These are phyloP conservation scores for Hippocampus guttulatus DNA, from an alignment of 2,113 vertebrate species.

Conservation along the genomic window DNA sequence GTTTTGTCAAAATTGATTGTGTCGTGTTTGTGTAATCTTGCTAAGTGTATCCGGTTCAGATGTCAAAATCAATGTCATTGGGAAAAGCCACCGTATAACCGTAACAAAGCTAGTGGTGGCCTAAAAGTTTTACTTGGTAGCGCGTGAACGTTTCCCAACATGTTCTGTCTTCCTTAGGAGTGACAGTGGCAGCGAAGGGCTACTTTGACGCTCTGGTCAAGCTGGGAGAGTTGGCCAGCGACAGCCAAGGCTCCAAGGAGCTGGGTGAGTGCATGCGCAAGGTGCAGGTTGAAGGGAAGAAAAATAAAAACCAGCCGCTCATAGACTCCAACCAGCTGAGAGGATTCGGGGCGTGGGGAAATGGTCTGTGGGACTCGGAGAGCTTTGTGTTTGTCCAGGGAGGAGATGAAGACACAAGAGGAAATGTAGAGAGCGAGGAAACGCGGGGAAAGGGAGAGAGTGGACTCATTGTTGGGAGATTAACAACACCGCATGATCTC, in stretches of 20 bases:
- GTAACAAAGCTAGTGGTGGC: too few relatives aligned
- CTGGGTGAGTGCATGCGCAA: slow-evolving; percentile 70
- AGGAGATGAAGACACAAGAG: slow-evolving; percentile 50
- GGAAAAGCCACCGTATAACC: too few relatives aligned
- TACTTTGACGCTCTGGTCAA: slow-evolving; percentile 85
- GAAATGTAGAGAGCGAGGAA: slow-evolving; percentile 48
- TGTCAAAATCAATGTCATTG: too few relatives aligned
- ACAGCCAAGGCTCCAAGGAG: slow-evolving; percentile 84
- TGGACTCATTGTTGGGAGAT: slow-evolving; percentile 78
- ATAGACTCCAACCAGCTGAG: slow-evolving; percentile 24
- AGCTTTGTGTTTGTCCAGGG: slow-evolving; percentile 31
- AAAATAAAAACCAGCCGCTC: slow-evolving; percentile 8
- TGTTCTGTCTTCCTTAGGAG: slow-evolving; percentile 61
- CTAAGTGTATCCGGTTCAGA: too few relatives aligned
- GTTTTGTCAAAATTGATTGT: too few relatives aligned
- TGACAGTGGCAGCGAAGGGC: slow-evolving; percentile 80
- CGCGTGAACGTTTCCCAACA: neutral
- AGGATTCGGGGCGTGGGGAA: slow-evolving; percentile 21
- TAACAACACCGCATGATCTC: slow-evolving; percentile 82
- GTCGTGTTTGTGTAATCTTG: too few relatives aligned
- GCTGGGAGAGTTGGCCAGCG: slow-evolving; percentile 81
- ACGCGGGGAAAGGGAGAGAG: slow-evolving; percentile 66
- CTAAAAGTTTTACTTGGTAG: too few relatives aligned
- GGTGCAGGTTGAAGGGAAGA: slow-evolving; percentile 1
- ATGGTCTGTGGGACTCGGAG: slow-evolving; percentile 13